Conservation (phyloP, 2,888 invertebrate genomes). For the Drosophila merina region DNA sequence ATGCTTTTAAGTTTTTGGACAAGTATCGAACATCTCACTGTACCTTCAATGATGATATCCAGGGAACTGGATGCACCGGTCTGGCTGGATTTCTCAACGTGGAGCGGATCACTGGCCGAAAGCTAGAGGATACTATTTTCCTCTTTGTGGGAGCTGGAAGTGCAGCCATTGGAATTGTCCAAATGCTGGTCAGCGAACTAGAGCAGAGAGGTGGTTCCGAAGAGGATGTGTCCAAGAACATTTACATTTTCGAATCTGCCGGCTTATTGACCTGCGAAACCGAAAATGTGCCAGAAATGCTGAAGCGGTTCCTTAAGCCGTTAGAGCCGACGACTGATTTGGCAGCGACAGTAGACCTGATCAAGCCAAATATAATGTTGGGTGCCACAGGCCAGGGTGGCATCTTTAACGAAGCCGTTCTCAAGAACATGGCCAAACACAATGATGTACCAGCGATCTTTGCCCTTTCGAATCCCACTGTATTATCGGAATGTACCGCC, state of each 20-base stretch:
- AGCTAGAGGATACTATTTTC: slow-evolving; percentile 30
- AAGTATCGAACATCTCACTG: slow-evolving; percentile 28
- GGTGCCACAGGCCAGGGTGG: slow-evolving; percentile 49
- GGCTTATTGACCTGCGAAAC: slow-evolving; percentile 37
- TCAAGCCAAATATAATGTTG: slow-evolving; percentile 49
- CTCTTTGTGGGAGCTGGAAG: slow-evolving; percentile 59
- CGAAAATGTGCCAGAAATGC: background rate
- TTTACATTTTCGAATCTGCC: slow-evolving; percentile 37
- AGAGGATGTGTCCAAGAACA: slow-evolving; percentile 32
- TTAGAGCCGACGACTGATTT: slow-evolving; percentile 1
- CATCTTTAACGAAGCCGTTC: slow-evolving; percentile 45
- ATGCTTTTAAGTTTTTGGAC: slow-evolving; percentile 39
- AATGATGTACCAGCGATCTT: slow-evolving; percentile 50
- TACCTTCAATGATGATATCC: slow-evolving; percentile 57
- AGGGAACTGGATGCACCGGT: slow-evolving; percentile 40
- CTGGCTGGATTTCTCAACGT: slow-evolving; percentile 38
- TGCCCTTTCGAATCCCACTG: slow-evolving; percentile 59
- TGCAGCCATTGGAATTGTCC: slow-evolving; percentile 33
- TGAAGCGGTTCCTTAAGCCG: slow-evolving; percentile 20
- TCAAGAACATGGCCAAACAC: slow-evolving; percentile 45
- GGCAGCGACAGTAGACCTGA: background rate
- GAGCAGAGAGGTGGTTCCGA: background rate
- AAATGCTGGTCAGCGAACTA: slow-evolving; percentile 18
- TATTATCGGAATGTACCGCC: slow-evolving; percentile 55
- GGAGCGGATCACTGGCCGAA: slow-evolving; percentile 12